These are phyloP conservation scores for Pseudomyrmex gracilis DNA, from an alignment of 1,140 invertebrate species.

Conservation along the genomic window DNA sequence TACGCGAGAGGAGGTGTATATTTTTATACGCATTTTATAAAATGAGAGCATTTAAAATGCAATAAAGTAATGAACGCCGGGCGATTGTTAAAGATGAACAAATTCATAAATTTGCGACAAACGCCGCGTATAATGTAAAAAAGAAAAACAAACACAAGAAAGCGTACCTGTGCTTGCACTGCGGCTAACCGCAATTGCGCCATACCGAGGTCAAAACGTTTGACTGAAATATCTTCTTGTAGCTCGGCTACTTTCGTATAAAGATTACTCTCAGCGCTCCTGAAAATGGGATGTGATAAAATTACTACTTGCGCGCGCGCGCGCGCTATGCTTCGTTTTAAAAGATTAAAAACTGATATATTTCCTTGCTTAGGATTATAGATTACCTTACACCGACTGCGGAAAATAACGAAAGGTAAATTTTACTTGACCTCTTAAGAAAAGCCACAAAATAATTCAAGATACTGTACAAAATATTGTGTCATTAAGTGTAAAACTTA, in stretches of 20 bases:
- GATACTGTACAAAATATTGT: too few relatives aligned
- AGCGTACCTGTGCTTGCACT: slow-evolving; percentile 94
- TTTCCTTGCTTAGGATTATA: neutral
- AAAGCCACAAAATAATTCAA: too few relatives aligned
- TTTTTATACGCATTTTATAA: neutral
- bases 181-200: slow-evolving; percentile 96
- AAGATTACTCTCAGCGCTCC: slow-evolving; percentile 92
- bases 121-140: slow-evolving; percentile 3
- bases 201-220: slow-evolving; percentile 95
- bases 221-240: slow-evolving; percentile 97
- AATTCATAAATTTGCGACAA: slow-evolving; percentile 14
- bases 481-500: too few relatives aligned
- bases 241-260: slow-evolving; percentile 97
- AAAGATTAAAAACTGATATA: slow-evolving; percentile 43
- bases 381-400: neutral
- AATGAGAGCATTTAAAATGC: neutral
- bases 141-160: slow-evolving; percentile 4
- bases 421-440: too few relatives aligned
- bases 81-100: neutral
- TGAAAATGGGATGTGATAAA: slow-evolving; percentile 77
- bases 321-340: slow-evolving; percentile 1
- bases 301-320: neutral
- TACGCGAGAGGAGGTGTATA: neutral
- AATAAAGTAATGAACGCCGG: neutral
- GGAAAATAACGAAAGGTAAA: too few relatives aligned